Evolutionary conservation across 2,888 invertebrate species (phyloP), one percentile per base, ranked within the genome.

Genomic region (Mythimna lalbum): DNA sequence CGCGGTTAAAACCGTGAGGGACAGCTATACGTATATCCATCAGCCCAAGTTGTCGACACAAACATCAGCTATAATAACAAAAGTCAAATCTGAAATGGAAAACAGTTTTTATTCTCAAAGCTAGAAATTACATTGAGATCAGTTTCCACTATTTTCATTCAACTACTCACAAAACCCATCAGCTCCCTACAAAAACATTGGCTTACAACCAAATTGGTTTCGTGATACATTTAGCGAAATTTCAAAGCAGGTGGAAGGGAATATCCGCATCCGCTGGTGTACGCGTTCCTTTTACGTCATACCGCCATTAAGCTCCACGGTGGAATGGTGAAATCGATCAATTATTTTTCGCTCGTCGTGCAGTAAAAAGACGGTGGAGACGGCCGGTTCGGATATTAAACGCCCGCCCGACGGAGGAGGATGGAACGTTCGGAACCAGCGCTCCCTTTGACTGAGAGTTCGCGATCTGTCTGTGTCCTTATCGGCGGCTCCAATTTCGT

Each of bases 371-470:
- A 93, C 90, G 87, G 82, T 72, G 91, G 93, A 92, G 93, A 92
- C 88, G 88, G 87, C 88, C 86, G 89, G 89, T 90, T 92, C 93
- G 94, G 94, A 94, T 95, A 94, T 95, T 93, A 93, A 94, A 93
- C 93, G 92, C 87, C 89, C 87, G 89, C 80, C 75, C 85, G 88
- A 88, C 88, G 88, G 86, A 84, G 87, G 89, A 89, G 88, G 90
- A 91, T 90, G 88, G 80, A 87, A 82, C 84, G 87, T 80, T 86
- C 83, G 89, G 87, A 87, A 80, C 78, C 56, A 64, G 89, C 89
- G 90, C 93, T 93, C 93, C 91, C 90, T 94, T 93, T 94, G 94
- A 93, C 91, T 90, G 85, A 91, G 90, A 88, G 88, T 86, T 78
- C 85, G 85, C 90, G 89, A 92, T 92, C 88, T 87, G 90, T 94